Evolutionary conservation across 1,140 invertebrate genomes (phyloP).

Genomic region (Meloidogyne hapla): DNA sequence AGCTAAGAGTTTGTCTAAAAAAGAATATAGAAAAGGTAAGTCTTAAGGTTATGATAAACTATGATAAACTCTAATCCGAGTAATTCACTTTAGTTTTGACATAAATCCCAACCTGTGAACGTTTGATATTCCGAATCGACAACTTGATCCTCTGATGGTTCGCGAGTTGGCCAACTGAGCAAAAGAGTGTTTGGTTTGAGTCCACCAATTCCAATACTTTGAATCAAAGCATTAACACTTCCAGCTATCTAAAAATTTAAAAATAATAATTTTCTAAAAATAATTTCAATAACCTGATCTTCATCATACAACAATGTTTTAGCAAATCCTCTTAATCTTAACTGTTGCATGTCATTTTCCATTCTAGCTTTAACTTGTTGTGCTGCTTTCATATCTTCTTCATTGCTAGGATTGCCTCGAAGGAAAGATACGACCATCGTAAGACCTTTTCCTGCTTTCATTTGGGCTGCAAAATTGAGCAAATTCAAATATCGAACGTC

Average conservation of each 20-base stretch:
- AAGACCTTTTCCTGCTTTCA: slow-evolving; percentile 73
- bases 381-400: slow-evolving; percentile 50
- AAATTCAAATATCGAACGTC: slow-evolving; percentile 61
- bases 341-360: slow-evolving; percentile 57
- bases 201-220: slow-evolving; percentile 82
- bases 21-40: not conserved
- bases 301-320: slow-evolving; percentile 60
- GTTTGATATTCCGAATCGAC: slow-evolving; percentile 56
- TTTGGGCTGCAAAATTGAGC: slow-evolving; percentile 57
- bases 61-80: too few species aligned
- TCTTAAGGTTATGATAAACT: too few species aligned
- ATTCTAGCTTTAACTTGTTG: slow-evolving; percentile 56
- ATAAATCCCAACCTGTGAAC: slow-evolving; percentile 47
- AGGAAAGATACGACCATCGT: slow-evolving; percentile 89
- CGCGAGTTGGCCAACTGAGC: slow-evolving; percentile 94
- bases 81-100: not conserved
- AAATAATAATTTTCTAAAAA: slow-evolving; percentile 69
- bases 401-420: slow-evolving; percentile 68
- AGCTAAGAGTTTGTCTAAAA: slow-evolving; percentile 51
- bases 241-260: slow-evolving; percentile 85
- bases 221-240: slow-evolving; percentile 71
- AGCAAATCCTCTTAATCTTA: slow-evolving; percentile 55
- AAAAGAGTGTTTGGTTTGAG: slow-evolving; percentile 98
- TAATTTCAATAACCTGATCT: slow-evolving; percentile 47
- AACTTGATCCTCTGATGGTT: slow-evolving; percentile 63